Evolutionary conservation across 1,140 invertebrate genomes (phyloP), one percentile per base, ranked within the genome.

Genomic region (Reticulitermes speratus): DNA sequence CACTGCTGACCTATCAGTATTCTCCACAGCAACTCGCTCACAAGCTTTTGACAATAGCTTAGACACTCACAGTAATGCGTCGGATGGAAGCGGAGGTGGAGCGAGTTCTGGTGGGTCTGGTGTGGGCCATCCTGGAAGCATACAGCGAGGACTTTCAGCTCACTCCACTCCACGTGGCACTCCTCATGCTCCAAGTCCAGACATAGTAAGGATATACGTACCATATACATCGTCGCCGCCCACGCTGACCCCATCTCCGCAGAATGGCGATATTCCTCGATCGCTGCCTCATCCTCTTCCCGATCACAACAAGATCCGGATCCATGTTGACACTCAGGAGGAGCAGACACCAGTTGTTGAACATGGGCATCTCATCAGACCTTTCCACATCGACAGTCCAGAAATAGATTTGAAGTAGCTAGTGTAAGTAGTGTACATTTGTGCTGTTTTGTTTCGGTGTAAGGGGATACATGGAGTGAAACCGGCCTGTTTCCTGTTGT

Each of bases 1-100:
- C 21, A 96, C 96, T 8, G 95, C 96, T 5, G 95, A 96, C 90
- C 91, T 96, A 38, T 96, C 95, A 87, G 95, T 96, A 82, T 95
- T 96, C 90, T 96, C 95, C 55, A 95, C 95, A 87, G 92, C 93
- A 16, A 95, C 95, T 6, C 92, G 95, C 86, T 95, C 95, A 2
- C 95, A 95, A 89, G 95, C 94, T 16, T 93, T 94, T 82, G 94
- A 95, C 89, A 95, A 95, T 90, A 95, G 94, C 88, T 91, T 95
- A 75, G 95, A 96, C 90, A 95, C 95, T 19, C 95, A 95, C 90
- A 95, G 94, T 90, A 95, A 94, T 90, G 93, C 95, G 88, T 95
- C 94, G 86, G 94, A 95, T 88, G 93, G 92, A 87, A 93, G 93
- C 52, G 92, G 92, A 32, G 92, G 92, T 59, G 94, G 92, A 86